Percentiles rank a stretch among this genome's conserved stretches.
Conservation (phyloP, 2,888 invertebrate species). For the Loripinus fragilis region DNA sequence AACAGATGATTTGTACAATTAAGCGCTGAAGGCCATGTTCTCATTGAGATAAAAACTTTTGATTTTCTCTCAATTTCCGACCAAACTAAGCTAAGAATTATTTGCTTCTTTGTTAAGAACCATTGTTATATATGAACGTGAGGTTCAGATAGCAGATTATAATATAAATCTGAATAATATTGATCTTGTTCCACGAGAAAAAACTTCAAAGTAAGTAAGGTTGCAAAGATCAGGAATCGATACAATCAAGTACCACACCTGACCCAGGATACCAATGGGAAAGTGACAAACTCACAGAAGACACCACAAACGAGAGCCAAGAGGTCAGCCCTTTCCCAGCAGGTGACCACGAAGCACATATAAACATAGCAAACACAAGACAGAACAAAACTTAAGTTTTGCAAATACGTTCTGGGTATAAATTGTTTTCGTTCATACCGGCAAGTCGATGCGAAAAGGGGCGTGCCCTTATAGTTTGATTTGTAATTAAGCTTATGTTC, state of each 20-base stretch:
- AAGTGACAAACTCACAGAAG: no score
- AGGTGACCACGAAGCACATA: no score
- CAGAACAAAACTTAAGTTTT: no score
- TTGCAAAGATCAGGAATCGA: no score
- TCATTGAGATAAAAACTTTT: neutral
- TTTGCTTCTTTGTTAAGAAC: constrained; percentile 1
- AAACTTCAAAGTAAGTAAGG: neutral
- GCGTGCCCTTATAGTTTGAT: neutral
- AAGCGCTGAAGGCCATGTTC: neutral
- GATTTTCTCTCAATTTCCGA: neutral
- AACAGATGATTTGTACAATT: constrained; percentile 6
- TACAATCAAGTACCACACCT: no score
- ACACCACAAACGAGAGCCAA: no score
- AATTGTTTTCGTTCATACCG: neutral
- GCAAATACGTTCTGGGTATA: neutral
- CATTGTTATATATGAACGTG: neutral
- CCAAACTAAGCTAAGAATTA: neutral
- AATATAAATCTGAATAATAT: constrained; percentile 5
- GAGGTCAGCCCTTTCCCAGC: no score
- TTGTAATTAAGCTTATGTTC: neutral
- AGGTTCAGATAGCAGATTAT: constrained; percentile 3
- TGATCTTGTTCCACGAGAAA: neutral
- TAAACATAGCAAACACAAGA: no score
- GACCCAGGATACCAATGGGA: no score
- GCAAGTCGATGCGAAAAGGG: constrained; percentile 11